Conservation (phyloP, 2,888 invertebrate species). For the Pocota personata region DNA sequence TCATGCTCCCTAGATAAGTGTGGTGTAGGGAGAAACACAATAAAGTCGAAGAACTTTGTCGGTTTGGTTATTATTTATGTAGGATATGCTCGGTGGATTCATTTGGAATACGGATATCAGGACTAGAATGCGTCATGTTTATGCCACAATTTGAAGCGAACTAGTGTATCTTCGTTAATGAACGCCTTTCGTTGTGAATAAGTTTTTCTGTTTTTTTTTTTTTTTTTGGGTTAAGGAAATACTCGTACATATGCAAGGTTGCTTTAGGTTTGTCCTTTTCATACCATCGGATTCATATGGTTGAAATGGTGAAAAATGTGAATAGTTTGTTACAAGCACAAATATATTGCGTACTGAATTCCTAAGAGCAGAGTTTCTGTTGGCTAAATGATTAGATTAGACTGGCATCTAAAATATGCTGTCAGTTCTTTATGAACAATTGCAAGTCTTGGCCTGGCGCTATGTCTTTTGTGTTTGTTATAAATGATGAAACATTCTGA, state of each 20-base stretch:
- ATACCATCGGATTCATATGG: neutral
- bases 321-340: neutral
- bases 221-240: neutral
- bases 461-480: too few species aligned
- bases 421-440: too few species aligned
- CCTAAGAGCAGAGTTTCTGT: too few species aligned
- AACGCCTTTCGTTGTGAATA: neutral
- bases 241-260: neutral
- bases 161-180: neutral
- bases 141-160: neutral
- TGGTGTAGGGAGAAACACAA: neutral
- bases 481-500: too few species aligned
- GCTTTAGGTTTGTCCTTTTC: neutral
- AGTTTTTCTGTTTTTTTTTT: too few species aligned
- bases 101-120: neutral
- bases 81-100: neutral
- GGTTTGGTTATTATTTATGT: slow-evolving; percentile 13
- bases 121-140: neutral
- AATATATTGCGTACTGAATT: neutral
- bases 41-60: slow-evolving; percentile 15
- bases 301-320: neutral
- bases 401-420: too few species aligned
- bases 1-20: neutral
- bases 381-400: too few species aligned
- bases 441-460: too few species aligned